Base-by-base conservation (phyloP, 2,888 invertebrate species). In the Margaritifera margaritifera region DNA sequence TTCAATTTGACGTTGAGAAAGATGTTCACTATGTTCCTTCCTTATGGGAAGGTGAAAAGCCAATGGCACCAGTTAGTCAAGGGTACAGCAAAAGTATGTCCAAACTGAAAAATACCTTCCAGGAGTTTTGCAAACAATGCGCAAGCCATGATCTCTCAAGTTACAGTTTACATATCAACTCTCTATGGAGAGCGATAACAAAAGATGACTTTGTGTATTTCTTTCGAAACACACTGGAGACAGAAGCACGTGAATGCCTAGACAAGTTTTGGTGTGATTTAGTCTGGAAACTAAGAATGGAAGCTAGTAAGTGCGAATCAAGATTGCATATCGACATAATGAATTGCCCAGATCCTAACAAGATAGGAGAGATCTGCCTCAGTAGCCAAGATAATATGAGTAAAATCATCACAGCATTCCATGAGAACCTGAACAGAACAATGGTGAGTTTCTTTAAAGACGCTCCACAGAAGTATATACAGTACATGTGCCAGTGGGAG, bases 31-130 rank as follows among this genome's bases (percentile, higher is more conserved):
- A 66, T 27, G 51, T 70, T 8, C 56, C 62, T 1, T 62, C 62
- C 56, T 53, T 70, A 1, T 70, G 63, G 66, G 24, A 51, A n/a
- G 70, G 70, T 4, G 61, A 57, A 60, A 62, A 63, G 15, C 70
- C 63, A 22, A 69, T 69, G 69, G 57, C 65, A 4, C 66, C 65
- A 22, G 54, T 52, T 19, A 69, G 31, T 66, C 55, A 52, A 22
- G 55, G 51, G 22, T 69, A 69, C 18, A 65, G 65, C 31, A 50
- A n/a, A n/a, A 31, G 22, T 25, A 54, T 51, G 15, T n/a, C 22
- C 2, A 8, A 56, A 6, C 20, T 66, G 4, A 52, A 27, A n/a
- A 42, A 62, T 6, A 2, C 22, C 20, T 20, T 64, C 6, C n/a
- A 61, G 6, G 20, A 20, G 27, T n/a, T 22, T n/a, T 19, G 42